Evolutionary conservation across 1,140 invertebrate genomes (phyloP).

Genomic region (Papilio glaucus): DNA sequence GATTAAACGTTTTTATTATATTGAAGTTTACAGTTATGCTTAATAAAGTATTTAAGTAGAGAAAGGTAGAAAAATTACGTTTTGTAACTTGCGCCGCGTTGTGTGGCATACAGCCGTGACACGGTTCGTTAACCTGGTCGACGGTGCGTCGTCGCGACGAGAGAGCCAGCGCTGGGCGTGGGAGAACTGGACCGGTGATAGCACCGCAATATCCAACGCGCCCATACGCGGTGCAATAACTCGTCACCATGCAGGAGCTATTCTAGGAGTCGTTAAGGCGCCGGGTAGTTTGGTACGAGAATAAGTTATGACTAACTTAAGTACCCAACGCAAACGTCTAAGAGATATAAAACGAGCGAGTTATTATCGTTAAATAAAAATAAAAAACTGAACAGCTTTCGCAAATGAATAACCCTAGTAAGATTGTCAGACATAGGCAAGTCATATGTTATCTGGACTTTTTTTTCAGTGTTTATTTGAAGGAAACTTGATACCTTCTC

Average conservation of each 20-base stretch:
- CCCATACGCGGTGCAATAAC: slow-evolving; percentile 58
- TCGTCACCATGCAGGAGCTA: slow-evolving; percentile 58
- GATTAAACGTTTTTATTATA: slow-evolving; percentile 34
- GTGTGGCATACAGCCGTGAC: slow-evolving; percentile 38
- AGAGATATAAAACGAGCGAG: slow-evolving; percentile 28
- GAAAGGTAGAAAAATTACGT: slow-evolving; percentile 47
- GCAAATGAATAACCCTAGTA: background rate
- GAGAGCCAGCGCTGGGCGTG: slow-evolving; percentile 58
- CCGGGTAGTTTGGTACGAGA: slow-evolving; percentile 45
- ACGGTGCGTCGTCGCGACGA: slow-evolving; percentile 37
- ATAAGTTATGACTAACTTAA: slow-evolving; percentile 43
- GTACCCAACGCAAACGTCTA: slow-evolving; percentile 29
- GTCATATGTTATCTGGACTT: background rate
- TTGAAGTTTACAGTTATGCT: slow-evolving; percentile 43
- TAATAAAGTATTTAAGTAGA: slow-evolving; percentile 42
- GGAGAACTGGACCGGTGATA: slow-evolving; percentile 74
- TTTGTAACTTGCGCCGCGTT: slow-evolving; percentile 29
- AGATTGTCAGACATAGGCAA: background rate
- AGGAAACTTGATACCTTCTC: no score
- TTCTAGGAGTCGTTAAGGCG: slow-evolving; percentile 61
- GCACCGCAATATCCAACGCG: slow-evolving; percentile 54
- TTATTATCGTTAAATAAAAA: background rate
- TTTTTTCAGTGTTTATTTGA: no score
- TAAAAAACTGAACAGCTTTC: background rate
- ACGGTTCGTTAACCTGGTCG: slow-evolving; percentile 58